Conservation (phyloP, 2,888 invertebrate genomes). For the Nomada flava region DNA sequence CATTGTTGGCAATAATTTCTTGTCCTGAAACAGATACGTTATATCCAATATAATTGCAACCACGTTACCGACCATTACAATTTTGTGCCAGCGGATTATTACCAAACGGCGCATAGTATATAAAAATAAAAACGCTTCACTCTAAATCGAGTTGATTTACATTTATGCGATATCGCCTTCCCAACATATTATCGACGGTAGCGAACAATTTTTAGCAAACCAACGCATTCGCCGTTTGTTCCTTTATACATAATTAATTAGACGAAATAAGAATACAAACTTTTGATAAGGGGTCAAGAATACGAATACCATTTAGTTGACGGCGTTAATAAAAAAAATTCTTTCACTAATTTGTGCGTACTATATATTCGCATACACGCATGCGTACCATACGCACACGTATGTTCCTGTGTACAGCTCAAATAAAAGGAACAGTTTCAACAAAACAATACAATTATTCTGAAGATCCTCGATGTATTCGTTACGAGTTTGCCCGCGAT, state of each 20-base stretch:
- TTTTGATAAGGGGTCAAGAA: no score
- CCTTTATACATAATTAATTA: not conserved
- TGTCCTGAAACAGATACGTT: slow-evolving; percentile 64
- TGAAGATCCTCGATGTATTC: not conserved
- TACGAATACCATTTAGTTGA: no score
- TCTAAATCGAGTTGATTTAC: not conserved
- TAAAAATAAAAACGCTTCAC: not conserved
- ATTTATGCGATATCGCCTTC: not conserved
- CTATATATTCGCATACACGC: not conserved
- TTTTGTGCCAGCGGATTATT: not conserved
- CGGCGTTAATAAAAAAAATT: no score
- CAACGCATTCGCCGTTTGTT: not conserved
- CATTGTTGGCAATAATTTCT: slow-evolving; percentile 74
- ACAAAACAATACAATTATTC: slow-evolving; percentile 4
- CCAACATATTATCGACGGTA: no score
- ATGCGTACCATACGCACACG: not conserved
- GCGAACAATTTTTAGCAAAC: no score
- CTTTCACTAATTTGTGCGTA: no score
- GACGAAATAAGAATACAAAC: not conserved
- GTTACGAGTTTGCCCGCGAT: not conserved
- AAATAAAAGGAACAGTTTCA: not conserved
- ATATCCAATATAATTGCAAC: not conserved
- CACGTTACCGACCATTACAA: not conserved
- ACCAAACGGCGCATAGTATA: not conserved
- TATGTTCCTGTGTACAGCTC: no score